Base-by-base conservation (phyloP, 2,113 vertebrate species). In the Austrofundulus limnaeus region DNA sequence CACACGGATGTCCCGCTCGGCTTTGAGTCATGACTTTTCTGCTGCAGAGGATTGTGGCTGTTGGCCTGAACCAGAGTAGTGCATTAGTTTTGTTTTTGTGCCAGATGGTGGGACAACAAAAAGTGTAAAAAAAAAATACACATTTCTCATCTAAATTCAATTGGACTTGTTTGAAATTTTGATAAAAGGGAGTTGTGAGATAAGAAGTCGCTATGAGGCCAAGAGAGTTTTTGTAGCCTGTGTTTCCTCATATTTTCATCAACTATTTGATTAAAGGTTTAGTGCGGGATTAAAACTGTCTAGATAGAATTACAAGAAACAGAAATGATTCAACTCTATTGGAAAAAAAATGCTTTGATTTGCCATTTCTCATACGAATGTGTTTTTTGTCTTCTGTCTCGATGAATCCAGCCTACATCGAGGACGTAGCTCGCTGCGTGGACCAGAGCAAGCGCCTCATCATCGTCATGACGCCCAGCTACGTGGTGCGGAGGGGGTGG, bases 381-480 rank as follows among this genome's bases (percentile, higher is more conserved):
- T 63, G 1, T 74, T 1, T 66, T 4, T n/a, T n/a, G n/a, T n/a
- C n/a, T n/a, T 77, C 3, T 59, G 0, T 80, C 42, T 62, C 8
- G 75, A 31, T 74, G 31, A 51, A 11, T 66, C 20, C 89, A 99
- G 97, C 95, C 34, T 98, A 99, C 80, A 96, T 99, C 77, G 96
- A 98, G 94, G 97, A 98, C 2, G 96, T 99, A 53, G 95, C 96
- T 4, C 94, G 96, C 87, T 97, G 96, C 53, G 95, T 99, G 90
- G 96, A 99, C 92, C 97, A 98, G 93, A 98, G 96, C 92, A 96
- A 97, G 81, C 84, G 97, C 1, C 92, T 99, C 78, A 98, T 99
- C 84, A 98, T 98, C 50, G 95, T 98, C 78, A 95, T 99, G 96
- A 99, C 97, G 54, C 96, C 96, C 73, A 98, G 93, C 90, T 98